phyloP scores from a whole-genome alignment of 2,797 vertebrate species.

The Pelochelys cantorii region DNA sequence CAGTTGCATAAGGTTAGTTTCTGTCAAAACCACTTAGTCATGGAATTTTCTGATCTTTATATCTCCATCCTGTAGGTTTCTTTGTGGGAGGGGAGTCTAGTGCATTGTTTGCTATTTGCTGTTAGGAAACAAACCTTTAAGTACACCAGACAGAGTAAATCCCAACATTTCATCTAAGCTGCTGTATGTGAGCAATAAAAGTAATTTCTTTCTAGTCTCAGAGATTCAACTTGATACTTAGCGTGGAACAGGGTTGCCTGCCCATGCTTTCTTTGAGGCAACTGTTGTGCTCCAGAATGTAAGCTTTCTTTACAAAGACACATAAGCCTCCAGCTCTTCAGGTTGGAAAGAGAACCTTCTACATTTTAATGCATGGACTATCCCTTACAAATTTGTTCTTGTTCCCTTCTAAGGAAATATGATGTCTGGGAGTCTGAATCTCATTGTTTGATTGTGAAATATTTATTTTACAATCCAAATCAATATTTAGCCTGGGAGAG shows the following conservation, averaged over 20 bases:
- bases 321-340: neutral
- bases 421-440: no score
- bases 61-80: neutral
- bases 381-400: no score
- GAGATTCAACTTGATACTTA: neutral
- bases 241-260: neutral
- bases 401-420: neutral
- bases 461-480: no score
- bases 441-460: neutral
- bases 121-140: neutral
- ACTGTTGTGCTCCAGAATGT: neutral
- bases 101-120: neutral
- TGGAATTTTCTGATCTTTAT: neutral
- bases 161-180: neutral
- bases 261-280: neutral
- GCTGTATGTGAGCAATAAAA: neutral
- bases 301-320: neutral
- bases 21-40: neutral
- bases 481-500: neutral
- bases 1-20: neutral
- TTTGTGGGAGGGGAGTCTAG: neutral
- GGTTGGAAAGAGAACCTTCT: neutral
- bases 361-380: neutral
- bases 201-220: neutral
- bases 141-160: neutral